phyloP scores from a whole-genome alignment of 92 coral and sea anemone genomes.

The Blastomussa wellsi region DNA sequence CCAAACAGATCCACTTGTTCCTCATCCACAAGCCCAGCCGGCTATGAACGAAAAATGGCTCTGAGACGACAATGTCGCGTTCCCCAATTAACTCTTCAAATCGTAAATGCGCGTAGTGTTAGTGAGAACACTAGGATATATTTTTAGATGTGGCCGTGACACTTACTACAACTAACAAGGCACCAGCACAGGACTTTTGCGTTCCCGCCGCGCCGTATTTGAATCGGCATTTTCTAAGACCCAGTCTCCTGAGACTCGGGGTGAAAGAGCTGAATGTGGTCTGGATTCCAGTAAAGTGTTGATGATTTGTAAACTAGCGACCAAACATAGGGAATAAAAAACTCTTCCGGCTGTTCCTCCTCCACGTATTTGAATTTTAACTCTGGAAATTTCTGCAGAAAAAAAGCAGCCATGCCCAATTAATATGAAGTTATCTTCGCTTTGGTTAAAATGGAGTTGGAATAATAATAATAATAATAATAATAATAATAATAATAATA shows the following conservation, averaged over 20 bases:
- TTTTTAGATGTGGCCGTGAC: too few relatives aligned
- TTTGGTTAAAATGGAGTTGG: neutral
- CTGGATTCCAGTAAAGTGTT: slow-evolving; percentile 92
- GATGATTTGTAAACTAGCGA: slow-evolving; percentile 96
- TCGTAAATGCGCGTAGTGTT: neutral
- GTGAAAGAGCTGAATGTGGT: slow-evolving; percentile 88
- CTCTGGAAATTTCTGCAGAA: slow-evolving; percentile 89
- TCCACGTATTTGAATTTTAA: slow-evolving; percentile 96
- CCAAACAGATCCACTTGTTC: too few relatives aligned
- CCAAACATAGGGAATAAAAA: slow-evolving; percentile 98
- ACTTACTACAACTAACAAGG: too few relatives aligned
- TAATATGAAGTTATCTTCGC: neutral
- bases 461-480: too few relatives aligned
- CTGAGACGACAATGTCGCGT: too few relatives aligned
- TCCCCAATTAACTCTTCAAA: too few relatives aligned
- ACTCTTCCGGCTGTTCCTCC: slow-evolving; percentile 98
- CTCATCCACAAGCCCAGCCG: too few relatives aligned
- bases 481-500: too few relatives aligned
- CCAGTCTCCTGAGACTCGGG: slow-evolving; percentile 63
- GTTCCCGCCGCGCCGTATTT: slow-evolving; percentile 12
- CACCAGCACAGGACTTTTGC: too few relatives aligned
- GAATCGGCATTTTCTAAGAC: slow-evolving; percentile 4
- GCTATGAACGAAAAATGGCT: too few relatives aligned
- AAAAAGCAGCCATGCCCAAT: neutral
- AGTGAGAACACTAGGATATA: neutral